Evolutionary conservation across 2,113 vertebrate genomes (phyloP).

Genomic region (Todiramphus saurophagus): DNA sequence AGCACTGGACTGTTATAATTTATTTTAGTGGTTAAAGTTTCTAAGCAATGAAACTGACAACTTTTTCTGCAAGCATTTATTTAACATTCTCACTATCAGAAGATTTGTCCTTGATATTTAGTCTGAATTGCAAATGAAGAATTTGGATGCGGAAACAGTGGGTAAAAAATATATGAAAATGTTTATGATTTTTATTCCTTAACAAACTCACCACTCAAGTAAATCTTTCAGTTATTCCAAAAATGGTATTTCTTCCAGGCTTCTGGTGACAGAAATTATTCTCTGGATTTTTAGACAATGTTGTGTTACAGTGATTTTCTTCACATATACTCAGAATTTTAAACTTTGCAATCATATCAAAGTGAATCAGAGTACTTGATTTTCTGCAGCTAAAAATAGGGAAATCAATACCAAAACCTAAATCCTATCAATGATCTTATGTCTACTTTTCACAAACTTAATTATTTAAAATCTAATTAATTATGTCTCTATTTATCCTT

Average conservation of each 20-base stretch:
- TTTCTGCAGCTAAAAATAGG: background rate
- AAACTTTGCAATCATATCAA: background rate
- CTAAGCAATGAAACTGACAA: background rate
- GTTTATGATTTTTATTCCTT: background rate
- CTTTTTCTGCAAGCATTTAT: background rate
- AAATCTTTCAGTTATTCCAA: background rate
- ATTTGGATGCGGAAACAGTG: background rate
- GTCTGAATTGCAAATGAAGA: background rate
- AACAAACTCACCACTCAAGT: background rate
- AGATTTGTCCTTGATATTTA: background rate
- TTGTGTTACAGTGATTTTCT: background rate
- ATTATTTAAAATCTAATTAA: background rate
- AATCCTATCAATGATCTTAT: background rate
- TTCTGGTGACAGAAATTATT: background rate
- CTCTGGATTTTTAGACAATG: background rate
- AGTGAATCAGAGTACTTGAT: background rate
- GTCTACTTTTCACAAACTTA: conserved; percentile 15
- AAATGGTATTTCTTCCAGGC: background rate
- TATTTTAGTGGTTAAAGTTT: background rate
- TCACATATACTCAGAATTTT: background rate
- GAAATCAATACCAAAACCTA: conserved; percentile 11
- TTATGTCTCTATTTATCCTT: background rate
- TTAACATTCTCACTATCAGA: background rate
- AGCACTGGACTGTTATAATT: background rate
- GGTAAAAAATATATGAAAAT: background rate